Evolutionary conservation across 64 coral and sea anemone species (phyloP), one percentile per base, ranked within the genome.

Genomic region (Pocillopora damicornis): DNA sequence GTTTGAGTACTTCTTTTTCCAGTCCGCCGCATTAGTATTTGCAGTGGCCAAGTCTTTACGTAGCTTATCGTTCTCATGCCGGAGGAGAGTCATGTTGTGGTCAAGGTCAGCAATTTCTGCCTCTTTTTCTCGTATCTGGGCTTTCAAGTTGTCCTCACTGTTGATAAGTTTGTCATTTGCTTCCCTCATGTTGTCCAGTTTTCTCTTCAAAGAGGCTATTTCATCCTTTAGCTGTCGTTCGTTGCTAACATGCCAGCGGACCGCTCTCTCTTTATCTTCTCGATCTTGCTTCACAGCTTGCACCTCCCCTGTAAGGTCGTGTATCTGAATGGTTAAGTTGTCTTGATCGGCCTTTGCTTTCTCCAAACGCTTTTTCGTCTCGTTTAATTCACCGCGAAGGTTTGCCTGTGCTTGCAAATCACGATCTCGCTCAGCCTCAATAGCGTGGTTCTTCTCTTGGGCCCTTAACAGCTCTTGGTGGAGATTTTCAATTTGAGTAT

Each of bases 1-100:
- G 51, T 93, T 97, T 11, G 83, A 36, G 82, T 97, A 97, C 76
- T 97, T 97, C 77, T 97, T 93, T 75, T 97, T 97, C 63, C 82
- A 97, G 68, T 97, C 94, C 9, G 94, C 89, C 15, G 94, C 94
- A 68, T 75, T 93, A 0, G 94, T 88, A 62, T 93, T 97, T 11
- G 94, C 94, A 23, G 60, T 88, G 42, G 88, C 88, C 10, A 97
- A 37, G 18, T 90, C 88, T 58, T 78, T 92, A 35, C 91, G 87
- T 14, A 93, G 78, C 35, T 89, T 92, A 16, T 97, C 94, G 11
- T 90, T 90, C 59, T 93, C 91, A 83, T 97, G 91, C 35, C 94
- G 87, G 8, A 91, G 79, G 26, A 93, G 77, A 58, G 89, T 86
- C 22, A 93, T 89, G 73, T 64, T 75, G 66, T 97, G 94, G 56